Base-by-base conservation (phyloP, 2,113 vertebrate genomes). In the Phyllostomus discolor region DNA sequence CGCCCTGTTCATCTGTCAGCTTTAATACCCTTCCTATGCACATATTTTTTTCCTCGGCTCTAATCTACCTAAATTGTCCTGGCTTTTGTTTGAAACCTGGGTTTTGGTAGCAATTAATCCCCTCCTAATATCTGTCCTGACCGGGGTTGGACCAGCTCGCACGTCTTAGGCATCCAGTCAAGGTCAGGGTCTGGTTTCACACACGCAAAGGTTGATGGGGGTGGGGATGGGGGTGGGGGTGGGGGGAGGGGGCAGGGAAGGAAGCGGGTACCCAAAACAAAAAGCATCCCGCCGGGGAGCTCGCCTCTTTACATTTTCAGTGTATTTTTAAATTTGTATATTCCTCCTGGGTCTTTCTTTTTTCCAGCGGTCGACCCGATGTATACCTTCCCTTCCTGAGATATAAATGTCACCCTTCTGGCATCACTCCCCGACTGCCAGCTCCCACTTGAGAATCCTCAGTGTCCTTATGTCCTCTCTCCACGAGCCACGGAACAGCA, bases 1-100 rank as follows among this genome's bases (percentile, higher is more conserved):
- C 97, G 98, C 98, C 99, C 99, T 99, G 99, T 99, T 99, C 99
- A 99, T 99, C 99, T 99, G 99, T 99, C 99, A 99, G 99, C 99
- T 99, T 99, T 99, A 99, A 99, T 99, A 99, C 99, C 98, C 99
- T 99, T 99, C 98, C 99, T 99, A 99, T 98, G 99, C 99, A 99
- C 98, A 98, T 98, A 98, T 98, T 98, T 99, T 98, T 98, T 98
- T 97, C 98, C 98, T 98, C 98, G 98, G 98, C 98, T 98, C 98
- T 99, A 99, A 99, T 99, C 98, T 99, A 99, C 98, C 98, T 98
- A 99, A 99, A 99, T 99, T 99, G 98, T 99, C 98, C 98, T 98
- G 98, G 98, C 98, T 99, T 99, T 99, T 99, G 98, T 98, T 98
- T 98, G 98, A 99, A 99, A 98, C 98, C 98, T 98, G 97, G 98